Base-by-base conservation (phyloP, 2,797 vertebrate species). In the Geotria australis region DNA sequence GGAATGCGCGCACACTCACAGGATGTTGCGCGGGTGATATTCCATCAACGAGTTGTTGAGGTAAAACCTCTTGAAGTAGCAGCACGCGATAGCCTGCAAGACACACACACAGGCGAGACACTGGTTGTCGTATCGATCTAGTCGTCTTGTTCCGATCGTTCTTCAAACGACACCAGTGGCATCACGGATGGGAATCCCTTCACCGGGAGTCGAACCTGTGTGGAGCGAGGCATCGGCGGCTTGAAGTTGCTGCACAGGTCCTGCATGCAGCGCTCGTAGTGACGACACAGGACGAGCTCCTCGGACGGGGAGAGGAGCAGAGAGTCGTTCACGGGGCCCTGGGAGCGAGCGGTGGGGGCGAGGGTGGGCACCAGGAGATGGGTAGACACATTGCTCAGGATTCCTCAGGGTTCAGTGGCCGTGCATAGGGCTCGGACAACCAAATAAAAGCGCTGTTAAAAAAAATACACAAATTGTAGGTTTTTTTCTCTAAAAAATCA, bases 1-100 rank as follows among this genome's bases (percentile, higher is more conserved):
- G 24, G 24, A 38, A 38, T 38, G 24, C 38, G 24, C 15, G 60
- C 47, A 57, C 65, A 79, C 89, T 85, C 66, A 88, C 91, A 96
- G 88, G 68, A 94, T 95, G 65, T 78, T 82, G 63, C 83, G 76
- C 10, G 86, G 89, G 62, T 91, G 83, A 68, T 85, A 79, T 58
- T 96, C 89, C 89, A 98, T 94, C 57, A 93, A 71, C 0, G 86
- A 95, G 67, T 94, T 98, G 72, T 85, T 88, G 61, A 91, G 71
- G 67, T 85, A 98, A 73, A 98, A 95, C 61, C 86, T 79, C 63
- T 82, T 79, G 65, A 96, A 94, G 70, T 84, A 98, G 81, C 86
- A 89, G 63, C 76, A 70, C 51, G 86, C 86, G 62, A 85, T 84
- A 46, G 85, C 85, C 91, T 98, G 68, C 61, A 59, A 65, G 46